Conservation (phyloP, 2,888 invertebrate species). For the Philereme transversata region DNA sequence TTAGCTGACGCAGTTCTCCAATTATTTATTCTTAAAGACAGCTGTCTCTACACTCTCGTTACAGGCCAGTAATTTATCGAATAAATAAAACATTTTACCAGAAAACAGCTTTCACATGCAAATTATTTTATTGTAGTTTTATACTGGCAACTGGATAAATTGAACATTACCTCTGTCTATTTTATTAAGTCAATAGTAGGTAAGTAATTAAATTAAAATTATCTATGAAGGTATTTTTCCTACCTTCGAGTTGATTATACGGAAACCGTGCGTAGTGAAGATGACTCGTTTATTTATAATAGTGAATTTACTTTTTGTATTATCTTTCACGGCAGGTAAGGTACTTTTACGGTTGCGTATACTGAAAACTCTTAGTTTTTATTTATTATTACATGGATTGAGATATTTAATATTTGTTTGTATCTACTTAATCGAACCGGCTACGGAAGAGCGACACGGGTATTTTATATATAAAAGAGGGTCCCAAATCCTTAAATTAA, state of each 20-base stretch:
- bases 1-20: background rate
- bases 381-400: no score
- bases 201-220: background rate
- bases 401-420: no score
- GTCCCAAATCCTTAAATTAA: no score
- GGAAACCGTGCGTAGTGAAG: conserved; percentile 6
- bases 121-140: conserved; percentile 4
- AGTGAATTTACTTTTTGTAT: conserved; percentile 19
- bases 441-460: no score
- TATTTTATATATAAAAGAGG: no score
- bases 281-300: conserved; percentile 24
- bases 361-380: no score
- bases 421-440: no score
- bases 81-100: conserved; percentile 4
- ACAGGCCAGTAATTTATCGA: background rate
- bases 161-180: background rate
- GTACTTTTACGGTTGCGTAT: background rate
- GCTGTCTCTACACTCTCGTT: conserved; percentile 3
- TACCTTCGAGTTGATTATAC: conserved; percentile 2
- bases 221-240: background rate
- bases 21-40: background rate
- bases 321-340: conserved; percentile 23
- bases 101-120: conserved; percentile 2
- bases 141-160: conserved; percentile 14
- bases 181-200: conserved; percentile 4